phyloP scores from a whole-genome alignment of 2,888 invertebrate genomes.

The Diarsia brunnea region DNA sequence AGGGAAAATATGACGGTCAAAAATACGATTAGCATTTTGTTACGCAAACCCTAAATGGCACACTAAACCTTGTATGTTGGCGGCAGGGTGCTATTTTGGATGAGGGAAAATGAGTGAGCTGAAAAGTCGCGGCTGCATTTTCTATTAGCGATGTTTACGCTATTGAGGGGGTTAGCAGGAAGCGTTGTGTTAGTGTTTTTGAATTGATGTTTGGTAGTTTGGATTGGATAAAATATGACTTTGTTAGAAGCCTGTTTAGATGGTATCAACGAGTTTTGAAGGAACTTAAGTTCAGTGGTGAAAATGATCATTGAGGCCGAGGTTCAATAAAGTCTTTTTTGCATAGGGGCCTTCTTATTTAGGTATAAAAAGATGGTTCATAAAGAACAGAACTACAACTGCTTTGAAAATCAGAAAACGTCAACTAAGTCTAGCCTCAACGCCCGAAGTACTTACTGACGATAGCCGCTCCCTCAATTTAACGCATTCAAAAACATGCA shows the following conservation, averaged over 20 bases:
- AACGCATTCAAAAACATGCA: constrained; percentile 7
- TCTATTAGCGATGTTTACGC: constrained; percentile 38
- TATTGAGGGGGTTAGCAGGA: constrained; percentile 33
- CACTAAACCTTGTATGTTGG: neutral
- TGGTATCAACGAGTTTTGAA: neutral
- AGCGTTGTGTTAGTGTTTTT: constrained; percentile 17
- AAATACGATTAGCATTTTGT: constrained; percentile 53
- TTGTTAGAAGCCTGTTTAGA: neutral
- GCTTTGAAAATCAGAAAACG: neutral
- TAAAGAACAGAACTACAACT: neutral
- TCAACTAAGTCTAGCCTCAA: neutral
- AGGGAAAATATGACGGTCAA: constrained; percentile 44
- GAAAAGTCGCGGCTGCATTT: constrained; percentile 49
- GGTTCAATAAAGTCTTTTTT: neutral
- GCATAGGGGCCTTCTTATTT: fast-evolving
- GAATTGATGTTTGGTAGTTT: neutral
- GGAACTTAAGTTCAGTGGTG: constrained; percentile 4
- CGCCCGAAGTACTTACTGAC: neutral
- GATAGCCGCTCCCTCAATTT: neutral
- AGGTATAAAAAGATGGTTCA: too few species aligned
- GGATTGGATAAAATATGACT: neutral
- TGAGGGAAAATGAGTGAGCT: neutral
- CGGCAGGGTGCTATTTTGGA: constrained; percentile 1
- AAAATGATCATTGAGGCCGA: neutral
- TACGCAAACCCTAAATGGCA: neutral